Conservation (phyloP, 2,888 invertebrate genomes). For the Calameuta idolon region DNA sequence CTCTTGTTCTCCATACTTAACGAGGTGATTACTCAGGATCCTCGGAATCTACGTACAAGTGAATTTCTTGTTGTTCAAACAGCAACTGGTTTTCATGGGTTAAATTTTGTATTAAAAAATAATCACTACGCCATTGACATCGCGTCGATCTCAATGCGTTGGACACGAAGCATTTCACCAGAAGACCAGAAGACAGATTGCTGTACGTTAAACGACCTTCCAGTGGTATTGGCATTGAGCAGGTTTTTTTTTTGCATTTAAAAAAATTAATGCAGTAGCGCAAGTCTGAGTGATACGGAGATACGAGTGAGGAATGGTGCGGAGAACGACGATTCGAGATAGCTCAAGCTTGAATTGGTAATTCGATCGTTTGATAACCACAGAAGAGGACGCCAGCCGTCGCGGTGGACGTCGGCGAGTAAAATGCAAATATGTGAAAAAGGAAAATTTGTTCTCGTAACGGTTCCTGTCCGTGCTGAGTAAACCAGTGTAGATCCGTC, state of each 20-base stretch:
- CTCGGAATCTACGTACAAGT: background rate
- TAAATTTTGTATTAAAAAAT: too few relatives aligned
- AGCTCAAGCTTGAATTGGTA: background rate
- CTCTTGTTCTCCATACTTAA: background rate
- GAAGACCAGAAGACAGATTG: too few relatives aligned
- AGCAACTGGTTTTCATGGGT: too few relatives aligned
- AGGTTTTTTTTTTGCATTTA: too few relatives aligned
- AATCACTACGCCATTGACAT: too few relatives aligned
- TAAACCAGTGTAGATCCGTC: background rate
- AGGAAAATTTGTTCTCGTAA: slow-evolving; percentile 5
- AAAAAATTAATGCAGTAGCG: background rate
- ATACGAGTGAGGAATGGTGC: background rate
- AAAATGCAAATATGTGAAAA: background rate
- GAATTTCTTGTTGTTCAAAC: background rate
- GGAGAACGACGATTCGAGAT: background rate
- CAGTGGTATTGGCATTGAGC: too few relatives aligned
- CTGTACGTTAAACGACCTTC: too few relatives aligned
- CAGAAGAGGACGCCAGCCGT: background rate
- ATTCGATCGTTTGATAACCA: background rate
- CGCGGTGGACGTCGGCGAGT: background rate
- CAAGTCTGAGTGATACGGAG: background rate
- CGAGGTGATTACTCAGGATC: background rate
- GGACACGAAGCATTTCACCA: too few relatives aligned
- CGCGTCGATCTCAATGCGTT: too few relatives aligned
- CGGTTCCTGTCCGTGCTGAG: background rate